phyloP scores from a whole-genome alignment of 1,140 invertebrate species.

The Drosophila baimaii region DNA sequence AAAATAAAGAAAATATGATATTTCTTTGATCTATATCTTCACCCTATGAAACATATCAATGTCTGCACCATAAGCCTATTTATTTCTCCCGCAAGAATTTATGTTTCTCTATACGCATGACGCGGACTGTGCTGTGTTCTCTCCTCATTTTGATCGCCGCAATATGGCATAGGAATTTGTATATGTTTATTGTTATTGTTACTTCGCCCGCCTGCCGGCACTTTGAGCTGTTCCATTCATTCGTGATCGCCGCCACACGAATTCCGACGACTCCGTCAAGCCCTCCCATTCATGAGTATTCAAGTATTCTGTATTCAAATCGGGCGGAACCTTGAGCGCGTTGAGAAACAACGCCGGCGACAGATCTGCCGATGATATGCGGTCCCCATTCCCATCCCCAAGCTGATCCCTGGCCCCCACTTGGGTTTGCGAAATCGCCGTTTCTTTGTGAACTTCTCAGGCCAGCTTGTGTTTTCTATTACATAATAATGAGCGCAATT shows the following conservation, averaged over 20 bases:
- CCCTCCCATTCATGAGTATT: conserved; percentile 43
- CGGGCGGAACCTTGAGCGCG: conserved; percentile 40
- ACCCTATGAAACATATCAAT: not conserved
- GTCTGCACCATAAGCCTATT: not conserved
- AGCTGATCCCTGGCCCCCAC: conserved; percentile 11
- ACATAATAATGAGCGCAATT: conserved; percentile 52
- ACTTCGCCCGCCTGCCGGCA: conserved; percentile 19
- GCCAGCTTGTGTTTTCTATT: conserved; percentile 43
- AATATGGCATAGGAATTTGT: conserved; percentile 61
- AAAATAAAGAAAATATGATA: no score
- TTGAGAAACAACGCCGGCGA: conserved; percentile 41
- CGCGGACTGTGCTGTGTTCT: conserved; percentile 22
- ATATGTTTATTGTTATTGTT: conserved; percentile 61
- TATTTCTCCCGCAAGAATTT: not conserved
- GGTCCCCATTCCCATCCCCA: conserved; percentile 1
- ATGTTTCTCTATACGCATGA: conserved; percentile 15
- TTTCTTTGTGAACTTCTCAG: conserved; percentile 24
- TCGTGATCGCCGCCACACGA: conserved; percentile 30
- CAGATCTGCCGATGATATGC: conserved; percentile 43
- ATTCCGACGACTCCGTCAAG: conserved; percentile 43
- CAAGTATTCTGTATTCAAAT: conserved; percentile 57
- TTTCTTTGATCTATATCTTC: not conserved
- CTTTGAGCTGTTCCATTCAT: conserved; percentile 48
- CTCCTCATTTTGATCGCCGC: conserved; percentile 29
- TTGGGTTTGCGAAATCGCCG: conserved; percentile 27